Evolutionary conservation across 2,888 invertebrate genomes (phyloP).

Genomic region (Polymixis lichenea): DNA sequence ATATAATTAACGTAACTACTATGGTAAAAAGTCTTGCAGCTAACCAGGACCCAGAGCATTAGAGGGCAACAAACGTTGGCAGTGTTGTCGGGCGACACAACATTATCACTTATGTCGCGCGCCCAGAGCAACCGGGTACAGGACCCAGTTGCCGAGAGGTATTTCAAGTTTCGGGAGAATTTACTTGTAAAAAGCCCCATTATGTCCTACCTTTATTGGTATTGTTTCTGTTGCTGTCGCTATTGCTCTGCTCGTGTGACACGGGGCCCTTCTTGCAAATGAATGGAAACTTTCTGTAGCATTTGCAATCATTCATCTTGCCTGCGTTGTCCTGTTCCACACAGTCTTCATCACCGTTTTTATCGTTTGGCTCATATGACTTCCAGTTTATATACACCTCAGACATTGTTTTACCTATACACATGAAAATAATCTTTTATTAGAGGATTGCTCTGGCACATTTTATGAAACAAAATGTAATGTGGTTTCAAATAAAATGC

Average conservation of each 20-base stretch:
- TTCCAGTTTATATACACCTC: slow-evolving; percentile 69
- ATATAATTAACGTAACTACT: neutral
- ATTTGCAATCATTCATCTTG: slow-evolving; percentile 74
- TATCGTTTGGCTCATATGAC: slow-evolving; percentile 78
- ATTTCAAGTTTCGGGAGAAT: neutral
- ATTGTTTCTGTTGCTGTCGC: slow-evolving; percentile 66
- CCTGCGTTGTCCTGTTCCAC: slow-evolving; percentile 61
- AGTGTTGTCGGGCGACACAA: no score
- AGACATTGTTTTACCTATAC: slow-evolving; percentile 74
- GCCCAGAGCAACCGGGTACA: no score
- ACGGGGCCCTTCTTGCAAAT: slow-evolving; percentile 80
- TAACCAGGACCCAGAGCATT: no score
- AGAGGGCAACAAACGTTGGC: no score
- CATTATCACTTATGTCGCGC: no score
- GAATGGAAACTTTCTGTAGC: slow-evolving; percentile 73
- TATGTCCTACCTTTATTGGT: slow-evolving; percentile 74
- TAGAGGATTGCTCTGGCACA: neutral
- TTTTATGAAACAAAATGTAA: no score
- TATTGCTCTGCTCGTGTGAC: slow-evolving; percentile 76
- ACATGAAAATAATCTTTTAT: neutral
- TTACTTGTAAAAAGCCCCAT: no score
- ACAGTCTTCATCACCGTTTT: slow-evolving; percentile 72
- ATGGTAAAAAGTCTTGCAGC: neutral
- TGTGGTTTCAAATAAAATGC: no score
- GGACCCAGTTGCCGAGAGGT: neutral